Evolutionary conservation across 2,888 invertebrate genomes (phyloP), one percentile per base, ranked within the genome.

Genomic region (Zeuzera pyrina): DNA sequence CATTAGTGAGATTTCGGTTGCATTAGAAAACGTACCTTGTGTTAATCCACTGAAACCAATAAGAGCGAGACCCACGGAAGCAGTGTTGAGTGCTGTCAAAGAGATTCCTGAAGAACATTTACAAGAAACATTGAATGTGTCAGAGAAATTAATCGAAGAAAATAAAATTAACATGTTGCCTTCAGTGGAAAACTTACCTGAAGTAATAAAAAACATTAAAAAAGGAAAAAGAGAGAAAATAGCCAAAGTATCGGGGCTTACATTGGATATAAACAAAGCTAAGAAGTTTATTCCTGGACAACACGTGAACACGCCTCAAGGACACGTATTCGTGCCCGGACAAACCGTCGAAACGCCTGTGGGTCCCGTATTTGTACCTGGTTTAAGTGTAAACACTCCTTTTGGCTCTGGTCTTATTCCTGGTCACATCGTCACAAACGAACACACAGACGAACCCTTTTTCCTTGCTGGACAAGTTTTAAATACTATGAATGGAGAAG

Each of bases 291-390:
- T 92, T 27, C 86, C 89, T 2, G 92, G 92, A 1, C 91, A 91
- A 70, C 87, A 89, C 48, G 70, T 92, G 1, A 86, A 88, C 39
- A 91, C 91, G 0, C 89, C 90, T 29, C 85, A 85, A 34, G 91
- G 91, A 2, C 86, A 87, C 16, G 69, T 89, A 26, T 92, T 92
- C 55, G 87, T 92, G 8, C 91, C 92, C 0, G 92, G 92, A 2
- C 91, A 91, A 66, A 90, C 91, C 1, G 74, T 92, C 4, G 84
- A 88, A 44, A 91, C 90, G 2, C 88, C 89, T 28, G 77, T 81
- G 36, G 91, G 91, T 0, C 78, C 85, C 7, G 72, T 87, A 30
- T 93, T 92, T 62, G 87, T 91, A 21, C 91, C 92, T 12, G 92
- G 92, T 1, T 84, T 92, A 37, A 90, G 88, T 24, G 86, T 92